Evolutionary conservation across 2,888 invertebrate genomes (phyloP).

Genomic region (Thalpophila matura): DNA sequence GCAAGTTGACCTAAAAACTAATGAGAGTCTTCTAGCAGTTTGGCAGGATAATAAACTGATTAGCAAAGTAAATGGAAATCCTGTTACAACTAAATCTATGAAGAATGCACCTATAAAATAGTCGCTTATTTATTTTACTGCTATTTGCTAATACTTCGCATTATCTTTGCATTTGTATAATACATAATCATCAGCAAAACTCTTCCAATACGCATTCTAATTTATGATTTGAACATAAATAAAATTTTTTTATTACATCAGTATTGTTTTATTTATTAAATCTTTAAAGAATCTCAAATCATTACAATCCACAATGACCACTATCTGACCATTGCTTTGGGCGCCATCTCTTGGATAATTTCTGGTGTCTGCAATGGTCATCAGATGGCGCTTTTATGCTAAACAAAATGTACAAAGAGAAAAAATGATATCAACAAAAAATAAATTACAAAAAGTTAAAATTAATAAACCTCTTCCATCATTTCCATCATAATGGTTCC

Average conservation of each 20-base stretch:
- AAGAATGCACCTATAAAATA: slow-evolving; percentile 96
- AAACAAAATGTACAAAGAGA: neutral
- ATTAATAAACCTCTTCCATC: too few relatives aligned
- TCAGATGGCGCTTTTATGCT: slow-evolving; percentile 30
- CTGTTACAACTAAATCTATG: slow-evolving; percentile 94
- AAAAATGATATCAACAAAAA: too few relatives aligned
- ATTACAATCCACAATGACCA: neutral
- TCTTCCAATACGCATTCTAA: slow-evolving; percentile 28
- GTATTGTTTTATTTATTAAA: slow-evolving; percentile 36
- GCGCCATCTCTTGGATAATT: slow-evolving; percentile 28
- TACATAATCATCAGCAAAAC: neutral
- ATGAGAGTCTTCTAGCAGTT: slow-evolving; percentile 93
- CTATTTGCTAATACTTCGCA: slow-evolving; percentile 4
- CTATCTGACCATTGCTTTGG: neutral
- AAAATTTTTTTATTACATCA: slow-evolving; percentile 23
- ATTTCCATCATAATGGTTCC: slow-evolving; percentile 37
- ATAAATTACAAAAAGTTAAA: neutral
- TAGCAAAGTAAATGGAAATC: slow-evolving; percentile 93
- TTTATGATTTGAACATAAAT: slow-evolving; percentile 50
- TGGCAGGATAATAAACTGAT: slow-evolving; percentile 96
- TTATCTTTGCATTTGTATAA: slow-evolving; percentile 43
- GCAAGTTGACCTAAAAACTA: slow-evolving; percentile 94
- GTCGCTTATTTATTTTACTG: slow-evolving; percentile 41
- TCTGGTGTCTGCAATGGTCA: neutral
- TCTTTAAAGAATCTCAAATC: too few relatives aligned